A percentile compares a stretch with the other conserved stretches of the same genome.
These are phyloP conservation scores for Trypoxylon attenuatum DNA, from an alignment of 2,888 invertebrate species.

Conservation along the genomic window DNA sequence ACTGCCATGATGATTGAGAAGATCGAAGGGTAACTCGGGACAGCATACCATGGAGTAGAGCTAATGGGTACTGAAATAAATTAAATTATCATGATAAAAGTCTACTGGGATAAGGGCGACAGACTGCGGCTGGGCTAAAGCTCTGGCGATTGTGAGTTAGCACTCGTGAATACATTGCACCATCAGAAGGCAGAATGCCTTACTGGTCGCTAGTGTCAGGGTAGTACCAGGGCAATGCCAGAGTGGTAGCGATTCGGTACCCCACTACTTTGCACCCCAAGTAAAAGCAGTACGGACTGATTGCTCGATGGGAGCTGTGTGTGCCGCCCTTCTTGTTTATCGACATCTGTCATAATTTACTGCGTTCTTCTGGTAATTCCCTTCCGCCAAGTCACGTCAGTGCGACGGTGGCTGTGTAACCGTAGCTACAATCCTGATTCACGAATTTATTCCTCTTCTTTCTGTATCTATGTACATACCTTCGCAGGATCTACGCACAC, in stretches of 20 bases:
- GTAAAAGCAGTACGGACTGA: constrained; percentile 67
- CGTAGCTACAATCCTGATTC: too few species aligned
- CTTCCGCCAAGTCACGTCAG: too few species aligned
- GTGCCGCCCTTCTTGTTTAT: constrained; percentile 70
- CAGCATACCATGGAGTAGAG: constrained; percentile 66
- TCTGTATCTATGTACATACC: too few species aligned
- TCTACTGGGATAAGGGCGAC: constrained; percentile 42
- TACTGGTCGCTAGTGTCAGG: too few species aligned
- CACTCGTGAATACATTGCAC: too few species aligned
- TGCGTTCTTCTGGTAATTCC: constrained; percentile 13
- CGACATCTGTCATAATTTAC: constrained; percentile 73
- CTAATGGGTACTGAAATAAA: constrained; percentile 71
- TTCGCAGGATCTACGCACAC: too few species aligned
- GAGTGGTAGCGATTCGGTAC: too few species aligned
- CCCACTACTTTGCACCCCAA: constrained; percentile 22
- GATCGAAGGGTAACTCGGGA: constrained; percentile 68
- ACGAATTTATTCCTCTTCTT: too few species aligned
- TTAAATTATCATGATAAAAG: constrained; percentile 73
- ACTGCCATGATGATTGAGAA: constrained; percentile 68
- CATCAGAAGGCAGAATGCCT: too few species aligned
- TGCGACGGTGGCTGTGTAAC: too few species aligned
- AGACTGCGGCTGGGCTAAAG: constrained; percentile 11
- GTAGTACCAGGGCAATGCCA: too few species aligned
- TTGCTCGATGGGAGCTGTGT: constrained; percentile 72
- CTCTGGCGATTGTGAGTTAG: background rate